Evolutionary conservation across 2,113 vertebrate species (phyloP), one percentile per base, ranked within the genome.

Genomic region (Xenopus borealis): DNA sequence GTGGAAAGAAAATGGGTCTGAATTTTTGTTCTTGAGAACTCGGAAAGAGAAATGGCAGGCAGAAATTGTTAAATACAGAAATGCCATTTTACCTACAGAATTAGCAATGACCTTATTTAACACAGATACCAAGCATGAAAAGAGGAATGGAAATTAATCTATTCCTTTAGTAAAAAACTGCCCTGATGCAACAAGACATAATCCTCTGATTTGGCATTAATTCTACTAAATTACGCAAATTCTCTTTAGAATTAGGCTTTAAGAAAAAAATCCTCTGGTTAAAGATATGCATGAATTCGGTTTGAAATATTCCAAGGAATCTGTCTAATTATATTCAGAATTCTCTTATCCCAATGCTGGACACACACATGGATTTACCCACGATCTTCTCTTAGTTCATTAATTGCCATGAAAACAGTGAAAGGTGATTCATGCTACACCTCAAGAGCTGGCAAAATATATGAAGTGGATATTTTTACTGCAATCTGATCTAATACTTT

Each of bases 391-490:
- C 33, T 47, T 72, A 64, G 61, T 44, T 72, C 47, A 20, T 47
- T 72, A 53, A 72, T 46, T 72, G 50, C 71, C 33, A 55, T 65
- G 46, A 63, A 72, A 30, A 50, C 62, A 40, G 47, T 40, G 18
- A 65, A 18, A 73, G 63, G 30, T 20, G 50, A 27, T 66, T 64
- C 18, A 55, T 20, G 47, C 62, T 20, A 14, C 3, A 47, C 58
- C 59, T 47, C 17, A 23, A 52, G 61, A 52, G 52, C 23, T 55
- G 40, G 18, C n/a, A 23, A 66, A 45, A 45, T 65, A 44, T 57
- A 64, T 44, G 63, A 47, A 46, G 58, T 53, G 52, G 59, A 40
- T 30, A 63, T 52, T 53, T 40, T 62, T 63, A 62, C 70, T 10
- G 46, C 40, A 45, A 71, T 58, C 69, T 61, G 46, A 58, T 40